phyloP scores from a whole-genome alignment of 1,140 invertebrate species.

The Venturia canescens region DNA sequence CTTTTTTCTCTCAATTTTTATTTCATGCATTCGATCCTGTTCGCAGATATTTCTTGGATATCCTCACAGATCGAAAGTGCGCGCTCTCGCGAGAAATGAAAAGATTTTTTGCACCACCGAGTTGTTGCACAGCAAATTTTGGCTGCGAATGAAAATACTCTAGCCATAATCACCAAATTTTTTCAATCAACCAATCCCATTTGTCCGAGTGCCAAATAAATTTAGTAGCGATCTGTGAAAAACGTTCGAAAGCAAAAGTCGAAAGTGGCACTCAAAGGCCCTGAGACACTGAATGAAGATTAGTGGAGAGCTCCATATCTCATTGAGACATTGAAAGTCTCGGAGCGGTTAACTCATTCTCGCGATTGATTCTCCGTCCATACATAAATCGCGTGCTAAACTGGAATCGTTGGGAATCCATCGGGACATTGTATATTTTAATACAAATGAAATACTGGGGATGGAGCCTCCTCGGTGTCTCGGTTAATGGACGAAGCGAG shows the following conservation, averaged over 20 bases:
- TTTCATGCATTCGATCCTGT: not conserved
- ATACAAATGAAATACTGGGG: constrained; percentile 34
- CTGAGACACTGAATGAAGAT: not conserved
- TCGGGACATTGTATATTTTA: constrained; percentile 39
- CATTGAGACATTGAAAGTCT: constrained; percentile 12
- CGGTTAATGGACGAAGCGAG: constrained; percentile 23
- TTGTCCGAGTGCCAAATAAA: not conserved
- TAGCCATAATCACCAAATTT: not conserved
- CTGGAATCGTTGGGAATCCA: not conserved
- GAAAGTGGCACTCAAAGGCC: not conserved
- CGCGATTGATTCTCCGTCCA: constrained; percentile 5
- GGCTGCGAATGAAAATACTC: too few species aligned
- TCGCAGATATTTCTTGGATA: not conserved
- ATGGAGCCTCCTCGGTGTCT: not conserved
- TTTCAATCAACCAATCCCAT: not conserved
- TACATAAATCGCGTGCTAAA: constrained; percentile 6
- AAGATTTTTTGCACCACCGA: too few species aligned
- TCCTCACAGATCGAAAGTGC: too few species aligned
- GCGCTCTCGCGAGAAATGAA: too few species aligned
- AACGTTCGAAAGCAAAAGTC: not conserved
- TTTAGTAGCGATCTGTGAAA: not conserved
- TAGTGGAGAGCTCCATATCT: not conserved
- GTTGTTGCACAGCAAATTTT: too few species aligned
- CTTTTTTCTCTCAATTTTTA: not conserved
- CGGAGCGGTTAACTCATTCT: not conserved